These are phyloP conservation scores for Zoanthus gigantus DNA, from an alignment of 92 coral and sea anemone species.

Conservation along the genomic window DNA sequence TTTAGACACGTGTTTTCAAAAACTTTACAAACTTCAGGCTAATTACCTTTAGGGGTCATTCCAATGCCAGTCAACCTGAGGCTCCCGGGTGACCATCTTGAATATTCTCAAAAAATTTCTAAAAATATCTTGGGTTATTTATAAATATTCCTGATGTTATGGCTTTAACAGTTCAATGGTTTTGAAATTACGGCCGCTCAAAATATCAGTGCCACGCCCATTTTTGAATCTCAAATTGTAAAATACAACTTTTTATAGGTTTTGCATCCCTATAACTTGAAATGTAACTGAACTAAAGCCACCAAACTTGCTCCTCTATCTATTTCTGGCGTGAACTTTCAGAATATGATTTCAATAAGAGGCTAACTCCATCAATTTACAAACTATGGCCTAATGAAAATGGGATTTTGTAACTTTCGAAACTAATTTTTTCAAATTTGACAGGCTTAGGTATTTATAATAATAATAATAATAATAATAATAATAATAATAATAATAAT, in stretches of 20 bases:
- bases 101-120: conserved; percentile 13
- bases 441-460: too few species aligned
- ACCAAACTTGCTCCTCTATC: neutral
- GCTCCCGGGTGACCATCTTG: neutral
- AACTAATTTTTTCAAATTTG: too few species aligned
- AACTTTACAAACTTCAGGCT: too few species aligned
- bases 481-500: too few species aligned
- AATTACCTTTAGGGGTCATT: neutral
- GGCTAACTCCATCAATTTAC: too few species aligned
- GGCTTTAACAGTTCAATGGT: neutral
- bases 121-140: neutral
- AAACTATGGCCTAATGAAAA: too few species aligned
- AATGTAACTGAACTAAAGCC: neutral
- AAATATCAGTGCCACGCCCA: conserved; percentile 12
- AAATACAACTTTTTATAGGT: neutral
- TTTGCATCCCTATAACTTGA: neutral
- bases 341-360: too few species aligned
- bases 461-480: too few species aligned
- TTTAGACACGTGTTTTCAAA: too few species aligned
- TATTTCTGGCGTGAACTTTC: too few species aligned
- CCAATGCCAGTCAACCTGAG: neutral
- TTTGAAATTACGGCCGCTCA: conserved; percentile 8
- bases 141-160: neutral
- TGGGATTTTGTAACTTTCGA: too few species aligned
- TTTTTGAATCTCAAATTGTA: neutral